Evolutionary conservation across 35 echinoderm and acorn worm species (phyloP), one percentile per base, ranked within the genome.

Genomic region (Anneissia japonica): DNA sequence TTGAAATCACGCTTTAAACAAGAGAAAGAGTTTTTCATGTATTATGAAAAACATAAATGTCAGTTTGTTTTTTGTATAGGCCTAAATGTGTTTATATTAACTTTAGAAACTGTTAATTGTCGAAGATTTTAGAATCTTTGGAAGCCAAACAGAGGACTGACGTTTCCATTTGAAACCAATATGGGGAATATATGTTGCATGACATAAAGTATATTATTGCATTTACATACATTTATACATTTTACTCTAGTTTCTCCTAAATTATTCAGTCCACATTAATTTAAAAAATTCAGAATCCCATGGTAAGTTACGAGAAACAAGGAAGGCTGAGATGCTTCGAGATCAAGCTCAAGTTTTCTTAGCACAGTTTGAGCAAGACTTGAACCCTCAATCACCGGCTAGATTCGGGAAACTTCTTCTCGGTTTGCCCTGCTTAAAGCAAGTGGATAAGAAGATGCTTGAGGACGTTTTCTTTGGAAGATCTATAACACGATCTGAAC

Each of bases 391-490:
- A 80, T 94, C 89, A 39, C 96, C 96, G 0, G 96, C 96, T 0
- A 85, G 96, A 76, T 99, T 99, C 56, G 96, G 92, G 35, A 99
- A 99, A 33, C 89, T 99, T 0, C 83, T 99, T 28, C 89, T 99
- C 0, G 94, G 92, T 0, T 91, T 99, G 89, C 91, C 96, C 23
- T 89, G 92, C 21, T 86, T 99, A 1, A 93, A 93, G 79, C 84
- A 89, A 37, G 86, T 94, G 13, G 82, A 81, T 19, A 86, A 84
- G 34, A 86, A 91, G 21, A 86, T 86, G 37, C 72, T 97, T 0
- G 95, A 93, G 75, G 91, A 98, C 73, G 74, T 98, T 10, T 98
- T 98, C 40, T 94, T 94, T 82, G 81, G 86, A 73, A 86, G 90
- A 80, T 94, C 89, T 78, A 85, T 97, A 2, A 26, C 7, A 64